Conservation (phyloP, 2,113 vertebrate species). For the Gopherus flavomarginatus region DNA sequence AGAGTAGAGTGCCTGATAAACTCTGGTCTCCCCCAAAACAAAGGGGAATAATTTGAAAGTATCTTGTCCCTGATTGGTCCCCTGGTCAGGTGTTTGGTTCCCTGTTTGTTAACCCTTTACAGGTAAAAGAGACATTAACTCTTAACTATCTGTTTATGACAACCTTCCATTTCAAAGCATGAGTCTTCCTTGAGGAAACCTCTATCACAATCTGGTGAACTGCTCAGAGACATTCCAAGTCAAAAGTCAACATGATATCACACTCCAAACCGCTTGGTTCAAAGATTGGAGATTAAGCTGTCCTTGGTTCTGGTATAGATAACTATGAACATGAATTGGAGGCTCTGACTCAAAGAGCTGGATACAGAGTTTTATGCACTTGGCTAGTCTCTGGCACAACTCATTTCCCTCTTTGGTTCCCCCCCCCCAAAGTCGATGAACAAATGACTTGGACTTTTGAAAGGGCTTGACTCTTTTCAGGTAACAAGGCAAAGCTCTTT, state of each 20-base stretch:
- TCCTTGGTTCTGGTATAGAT: not conserved
- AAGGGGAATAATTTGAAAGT: no score
- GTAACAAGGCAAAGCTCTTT: not conserved
- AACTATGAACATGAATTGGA: not conserved
- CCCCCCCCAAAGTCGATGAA: not conserved
- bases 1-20: no score
- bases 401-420: not conserved
- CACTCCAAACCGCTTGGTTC: not conserved
- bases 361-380: not conserved
- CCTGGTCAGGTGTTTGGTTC: no score
- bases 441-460: not conserved
- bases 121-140: no score
- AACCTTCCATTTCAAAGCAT: not conserved
- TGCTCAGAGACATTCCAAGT: not conserved
- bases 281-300: not conserved
- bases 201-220: not conserved
- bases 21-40: no score
- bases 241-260: not conserved
- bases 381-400: not conserved
- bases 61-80: no score
- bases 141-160: no score
- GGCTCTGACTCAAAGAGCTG: not conserved
- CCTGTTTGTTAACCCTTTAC: no score
- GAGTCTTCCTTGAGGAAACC: not conserved
- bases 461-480: not conserved